These are phyloP conservation scores for Ambastaia sidthimunki DNA, from an alignment of 2,797 vertebrate genomes.

Conservation along the genomic window DNA sequence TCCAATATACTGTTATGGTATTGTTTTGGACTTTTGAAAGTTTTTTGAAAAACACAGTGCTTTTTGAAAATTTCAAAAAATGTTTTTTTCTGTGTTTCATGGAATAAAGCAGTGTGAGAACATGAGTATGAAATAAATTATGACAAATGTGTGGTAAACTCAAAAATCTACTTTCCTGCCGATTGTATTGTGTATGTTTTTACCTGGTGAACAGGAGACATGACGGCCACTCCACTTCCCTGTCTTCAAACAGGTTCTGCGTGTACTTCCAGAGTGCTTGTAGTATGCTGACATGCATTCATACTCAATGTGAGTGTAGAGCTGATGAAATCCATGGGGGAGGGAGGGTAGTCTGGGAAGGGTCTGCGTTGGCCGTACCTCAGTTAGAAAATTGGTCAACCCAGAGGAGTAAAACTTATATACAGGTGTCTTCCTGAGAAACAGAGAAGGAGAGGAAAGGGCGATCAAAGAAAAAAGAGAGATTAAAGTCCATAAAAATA, in stretches of 20 bases:
- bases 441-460: conserved; percentile 25
- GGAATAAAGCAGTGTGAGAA: neutral
- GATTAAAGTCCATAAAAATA: neutral
- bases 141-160: too few species aligned
- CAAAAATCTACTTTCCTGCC: too few species aligned
- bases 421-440: conserved; percentile 88
- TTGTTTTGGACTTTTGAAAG: too few species aligned
- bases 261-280: conserved; percentile 89
- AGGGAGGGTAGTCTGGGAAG: conserved; percentile 79
- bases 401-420: conserved; percentile 86
- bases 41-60: neutral
- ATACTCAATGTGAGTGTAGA: conserved; percentile 93
- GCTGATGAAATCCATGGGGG: conserved; percentile 86
- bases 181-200: conserved; percentile 67
- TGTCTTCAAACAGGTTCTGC: conserved; percentile 93
- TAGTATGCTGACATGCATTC: conserved; percentile 92
- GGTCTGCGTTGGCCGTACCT: conserved; percentile 79
- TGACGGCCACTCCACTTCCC: conserved; percentile 97
- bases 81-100: neutral
- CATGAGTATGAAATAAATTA: neutral
- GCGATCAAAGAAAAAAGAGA: neutral
- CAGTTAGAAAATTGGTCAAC: conserved; percentile 73
- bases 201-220: conserved; percentile 94
- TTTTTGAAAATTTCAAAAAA: neutral
- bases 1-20: too few species aligned